phyloP scores from a whole-genome alignment of 2,113 vertebrate species.

The Anas platyrhynchos region DNA sequence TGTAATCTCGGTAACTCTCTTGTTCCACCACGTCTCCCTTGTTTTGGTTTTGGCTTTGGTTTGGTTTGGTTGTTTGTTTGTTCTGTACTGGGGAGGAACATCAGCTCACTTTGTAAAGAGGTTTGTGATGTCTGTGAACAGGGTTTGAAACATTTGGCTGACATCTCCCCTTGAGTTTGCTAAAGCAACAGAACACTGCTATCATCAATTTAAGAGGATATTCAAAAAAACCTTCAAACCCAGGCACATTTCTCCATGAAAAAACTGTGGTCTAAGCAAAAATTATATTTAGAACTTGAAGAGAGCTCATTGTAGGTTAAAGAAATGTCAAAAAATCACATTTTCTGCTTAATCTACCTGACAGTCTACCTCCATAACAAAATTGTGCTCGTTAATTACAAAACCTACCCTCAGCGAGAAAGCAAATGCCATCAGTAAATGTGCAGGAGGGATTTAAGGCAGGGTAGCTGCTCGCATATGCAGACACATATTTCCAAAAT shows the following conservation, averaged over 20 bases:
- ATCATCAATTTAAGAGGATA: background rate
- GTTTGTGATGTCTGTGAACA: too few relatives aligned
- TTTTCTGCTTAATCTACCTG: background rate
- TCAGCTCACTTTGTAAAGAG: background rate
- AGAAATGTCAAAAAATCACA: background rate
- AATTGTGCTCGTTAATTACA: background rate
- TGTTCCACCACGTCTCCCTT: background rate
- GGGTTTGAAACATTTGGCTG: background rate
- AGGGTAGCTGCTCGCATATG: background rate
- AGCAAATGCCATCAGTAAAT: background rate
- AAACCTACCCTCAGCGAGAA: background rate
- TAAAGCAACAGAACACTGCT: background rate
- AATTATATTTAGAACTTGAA: background rate
- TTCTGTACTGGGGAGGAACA: background rate
- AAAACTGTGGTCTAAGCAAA: background rate
- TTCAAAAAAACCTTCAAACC: background rate
- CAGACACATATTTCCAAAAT: background rate
- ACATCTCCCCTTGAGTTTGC: background rate
- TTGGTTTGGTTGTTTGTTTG: background rate
- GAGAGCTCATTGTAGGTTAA: background rate
- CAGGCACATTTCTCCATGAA: background rate
- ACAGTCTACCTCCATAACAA: background rate
- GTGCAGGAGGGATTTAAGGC: background rate
- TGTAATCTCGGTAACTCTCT: background rate
- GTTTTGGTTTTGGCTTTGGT: background rate